Evolutionary conservation across 2,888 invertebrate genomes (phyloP), one percentile per base, ranked within the genome.

Genomic region (Cataglyphis livida): DNA sequence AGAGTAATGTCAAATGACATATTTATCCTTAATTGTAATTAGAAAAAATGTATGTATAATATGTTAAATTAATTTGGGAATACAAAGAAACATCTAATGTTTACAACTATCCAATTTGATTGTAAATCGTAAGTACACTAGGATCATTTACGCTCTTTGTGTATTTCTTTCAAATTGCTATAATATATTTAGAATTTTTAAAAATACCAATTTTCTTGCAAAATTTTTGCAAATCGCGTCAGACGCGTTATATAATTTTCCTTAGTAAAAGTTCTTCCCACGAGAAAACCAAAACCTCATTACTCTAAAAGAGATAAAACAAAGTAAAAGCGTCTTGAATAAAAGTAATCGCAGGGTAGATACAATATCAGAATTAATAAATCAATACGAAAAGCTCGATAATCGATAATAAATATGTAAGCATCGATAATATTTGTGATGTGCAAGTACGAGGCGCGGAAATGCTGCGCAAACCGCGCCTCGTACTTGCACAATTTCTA

Each of bases 401-500:
- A n/a, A 48, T n/a, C 18, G 12, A 3, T 41, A 48, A 48, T 48
- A 51, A n/a, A 51, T 64, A 64, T 35, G 7, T 4, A 61, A 32
- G 10, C 12, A 18, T 21, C n/a, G 6, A 64, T 64, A 64, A 64
- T 38, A 10, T n/a, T 38, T n/a, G 7, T 32, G 18, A 35, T 18
- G 1, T 32, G 21, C 10, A 21, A 48, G 21, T 21, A 21, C 21
- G 21, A 21, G n/a, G n/a, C n/a, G n/a, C n/a, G n/a, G n/a, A n/a
- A n/a, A n/a, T n/a, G n/a, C n/a, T 18, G 1, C 44, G 21, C 10
- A 21, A 48, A 73, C n/a, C n/a, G 15, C 21, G 0, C 4, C n/a
- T 7, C 7, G 73, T 38, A 59, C 61, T 74, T 84, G 61, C 32
- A 28, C 6, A 62, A 81, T 83, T 82, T 85, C 6, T 32, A 32